These are phyloP conservation scores for Polydrusus pterygomalis DNA, from an alignment of 2,888 invertebrate genomes.

Conservation along the genomic window DNA sequence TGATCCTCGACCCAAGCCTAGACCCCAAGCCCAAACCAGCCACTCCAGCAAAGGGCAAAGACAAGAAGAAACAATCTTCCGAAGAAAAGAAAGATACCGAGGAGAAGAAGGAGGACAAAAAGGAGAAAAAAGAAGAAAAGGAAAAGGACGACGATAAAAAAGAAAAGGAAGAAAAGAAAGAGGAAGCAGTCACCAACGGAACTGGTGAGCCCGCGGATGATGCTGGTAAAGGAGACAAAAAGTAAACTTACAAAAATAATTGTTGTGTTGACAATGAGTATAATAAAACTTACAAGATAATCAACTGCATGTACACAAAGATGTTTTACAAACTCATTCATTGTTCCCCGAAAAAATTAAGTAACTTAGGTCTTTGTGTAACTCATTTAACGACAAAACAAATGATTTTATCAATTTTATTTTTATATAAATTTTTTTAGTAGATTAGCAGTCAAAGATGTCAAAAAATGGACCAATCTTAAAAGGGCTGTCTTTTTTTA, in stretches of 20 bases:
- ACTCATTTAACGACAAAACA: background rate
- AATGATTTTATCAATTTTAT: constrained; percentile 18
- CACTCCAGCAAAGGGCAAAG: constrained; percentile 85
- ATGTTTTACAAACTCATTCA: constrained; percentile 27
- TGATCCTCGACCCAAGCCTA: constrained; percentile 86
- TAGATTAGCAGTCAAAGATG: constrained; percentile 16
- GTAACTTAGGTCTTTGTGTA: constrained; percentile 12
- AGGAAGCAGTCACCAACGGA: constrained; percentile 68
- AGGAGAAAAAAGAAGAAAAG: constrained; percentile 73
- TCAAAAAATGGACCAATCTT: constrained; percentile 1
- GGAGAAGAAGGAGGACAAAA: constrained; percentile 74
- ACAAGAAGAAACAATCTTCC: constrained; percentile 83
- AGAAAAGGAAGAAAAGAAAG: constrained; percentile 65
- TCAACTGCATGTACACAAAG: constrained; percentile 37
- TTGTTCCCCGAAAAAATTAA: constrained; percentile 16
- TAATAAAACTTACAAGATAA: constrained; percentile 47
- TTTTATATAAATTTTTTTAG: constrained; percentile 13
- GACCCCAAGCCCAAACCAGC: constrained; percentile 88
- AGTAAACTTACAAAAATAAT: constrained; percentile 29
- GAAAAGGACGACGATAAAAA: constrained; percentile 71
- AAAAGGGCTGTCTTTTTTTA: no score
- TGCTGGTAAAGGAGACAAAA: constrained; percentile 68
- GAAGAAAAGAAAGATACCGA: constrained; percentile 73
- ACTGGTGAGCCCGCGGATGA: constrained; percentile 74
- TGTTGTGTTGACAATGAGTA: constrained; percentile 48